phyloP scores from a whole-genome alignment of 1,140 invertebrate species.

The Cydia pomonella region DNA sequence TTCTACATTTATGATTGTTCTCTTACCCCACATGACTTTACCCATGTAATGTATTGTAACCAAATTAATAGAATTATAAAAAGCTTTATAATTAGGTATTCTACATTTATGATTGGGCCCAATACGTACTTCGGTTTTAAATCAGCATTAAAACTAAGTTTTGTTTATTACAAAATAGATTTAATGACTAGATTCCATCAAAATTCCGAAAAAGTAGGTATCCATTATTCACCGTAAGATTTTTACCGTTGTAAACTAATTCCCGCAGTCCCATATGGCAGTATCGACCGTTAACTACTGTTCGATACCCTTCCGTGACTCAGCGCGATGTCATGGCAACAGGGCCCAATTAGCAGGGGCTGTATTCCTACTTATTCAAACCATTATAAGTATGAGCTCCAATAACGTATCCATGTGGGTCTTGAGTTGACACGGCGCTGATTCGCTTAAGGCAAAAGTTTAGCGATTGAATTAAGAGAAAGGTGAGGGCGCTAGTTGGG shows the following conservation, averaged over 20 bases:
- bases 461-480: not conserved
- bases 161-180: too few species aligned
- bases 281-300: conserved; percentile 57
- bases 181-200: too few species aligned
- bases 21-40: too few species aligned
- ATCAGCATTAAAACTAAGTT: too few species aligned
- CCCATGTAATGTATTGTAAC: too few species aligned
- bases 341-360: conserved; percentile 21
- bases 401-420: not conserved
- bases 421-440: not conserved
- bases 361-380: not conserved
- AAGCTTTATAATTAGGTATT: too few species aligned
- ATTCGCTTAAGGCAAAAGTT: not conserved
- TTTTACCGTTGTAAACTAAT: conserved; percentile 14
- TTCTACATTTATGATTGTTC: too few species aligned
- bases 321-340: conserved; percentile 41
- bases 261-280: conserved; percentile 44
- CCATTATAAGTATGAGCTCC: not conserved
- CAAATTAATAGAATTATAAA: too few species aligned
- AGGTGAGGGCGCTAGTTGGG: not conserved
- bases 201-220: too few species aligned
- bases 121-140: too few species aligned
- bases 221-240: conserved; percentile 15
- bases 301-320: conserved; percentile 60
- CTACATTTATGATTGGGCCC: too few species aligned